These are phyloP conservation scores for Aptenodytes forsteri DNA, from an alignment of 2,113 vertebrate genomes.

Conservation along the genomic window DNA sequence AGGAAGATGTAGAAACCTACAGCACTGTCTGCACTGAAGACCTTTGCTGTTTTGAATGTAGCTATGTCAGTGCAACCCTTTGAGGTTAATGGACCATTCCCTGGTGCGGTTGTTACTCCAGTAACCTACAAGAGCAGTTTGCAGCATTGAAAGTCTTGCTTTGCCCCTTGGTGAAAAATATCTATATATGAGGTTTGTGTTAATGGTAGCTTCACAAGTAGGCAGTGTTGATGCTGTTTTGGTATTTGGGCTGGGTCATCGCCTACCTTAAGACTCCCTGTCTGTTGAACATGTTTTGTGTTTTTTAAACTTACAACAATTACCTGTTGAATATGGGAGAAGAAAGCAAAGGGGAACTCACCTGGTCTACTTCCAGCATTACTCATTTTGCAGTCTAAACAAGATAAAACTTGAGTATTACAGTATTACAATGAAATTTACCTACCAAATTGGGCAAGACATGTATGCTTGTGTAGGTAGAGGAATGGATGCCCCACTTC, in stretches of 20 bases:
- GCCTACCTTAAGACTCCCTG: background rate
- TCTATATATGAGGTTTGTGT: background rate
- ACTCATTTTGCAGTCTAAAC: background rate
- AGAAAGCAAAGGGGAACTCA: background rate
- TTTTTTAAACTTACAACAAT: background rate
- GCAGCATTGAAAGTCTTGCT: background rate
- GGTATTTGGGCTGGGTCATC: background rate
- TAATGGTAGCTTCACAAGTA: background rate
- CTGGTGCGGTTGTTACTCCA: background rate
- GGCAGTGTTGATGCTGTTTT: background rate
- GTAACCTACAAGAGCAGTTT: background rate
- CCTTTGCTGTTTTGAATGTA: background rate
- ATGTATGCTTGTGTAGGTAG: background rate
- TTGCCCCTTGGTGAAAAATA: background rate
- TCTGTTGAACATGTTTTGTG: background rate
- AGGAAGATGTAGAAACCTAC: background rate
- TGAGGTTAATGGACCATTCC: background rate
- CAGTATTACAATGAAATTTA: background rate
- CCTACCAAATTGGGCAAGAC: background rate
- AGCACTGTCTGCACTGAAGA: background rate
- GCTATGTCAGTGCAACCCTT: background rate
- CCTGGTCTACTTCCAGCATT: background rate
- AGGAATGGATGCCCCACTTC: background rate
- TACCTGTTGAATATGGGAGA: background rate
- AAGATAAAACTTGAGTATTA: background rate